Conservation (phyloP, 2,888 invertebrate genomes). For the Blera fallax region DNA sequence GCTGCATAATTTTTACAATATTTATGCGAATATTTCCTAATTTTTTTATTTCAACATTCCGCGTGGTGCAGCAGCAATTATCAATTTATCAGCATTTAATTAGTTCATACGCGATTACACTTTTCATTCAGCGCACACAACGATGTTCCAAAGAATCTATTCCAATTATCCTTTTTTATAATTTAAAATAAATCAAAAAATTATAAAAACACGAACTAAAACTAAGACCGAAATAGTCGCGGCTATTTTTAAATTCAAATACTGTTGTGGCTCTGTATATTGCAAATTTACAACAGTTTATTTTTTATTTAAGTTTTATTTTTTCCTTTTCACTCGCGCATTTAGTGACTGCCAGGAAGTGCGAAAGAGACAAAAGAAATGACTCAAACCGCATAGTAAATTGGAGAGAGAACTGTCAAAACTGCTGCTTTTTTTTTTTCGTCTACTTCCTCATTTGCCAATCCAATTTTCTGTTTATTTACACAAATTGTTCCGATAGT, state of each 20-base stretch:
- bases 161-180: background rate
- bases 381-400: background rate
- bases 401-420: constrained; percentile 22
- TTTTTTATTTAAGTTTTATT: constrained; percentile 35
- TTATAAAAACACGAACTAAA: background rate
- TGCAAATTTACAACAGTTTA: constrained; percentile 37
- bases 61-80: background rate
- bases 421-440: background rate
- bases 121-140: constrained; percentile 24
- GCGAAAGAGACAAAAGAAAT: constrained; percentile 19
- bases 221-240: background rate
- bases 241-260: constrained; percentile 38
- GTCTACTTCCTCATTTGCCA: background rate
- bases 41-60: background rate
- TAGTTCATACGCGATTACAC: background rate
- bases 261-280: background rate
- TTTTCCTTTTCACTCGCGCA: constrained; percentile 57
- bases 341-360: constrained; percentile 8
- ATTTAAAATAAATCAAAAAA: background rate
- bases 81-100: background rate
- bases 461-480: background rate
- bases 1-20: background rate
- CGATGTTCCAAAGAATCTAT: background rate
- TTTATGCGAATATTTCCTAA: background rate
- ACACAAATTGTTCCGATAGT: background rate